Conservation (phyloP, 1,140 invertebrate genomes). For the Tetramorium simillimum region DNA sequence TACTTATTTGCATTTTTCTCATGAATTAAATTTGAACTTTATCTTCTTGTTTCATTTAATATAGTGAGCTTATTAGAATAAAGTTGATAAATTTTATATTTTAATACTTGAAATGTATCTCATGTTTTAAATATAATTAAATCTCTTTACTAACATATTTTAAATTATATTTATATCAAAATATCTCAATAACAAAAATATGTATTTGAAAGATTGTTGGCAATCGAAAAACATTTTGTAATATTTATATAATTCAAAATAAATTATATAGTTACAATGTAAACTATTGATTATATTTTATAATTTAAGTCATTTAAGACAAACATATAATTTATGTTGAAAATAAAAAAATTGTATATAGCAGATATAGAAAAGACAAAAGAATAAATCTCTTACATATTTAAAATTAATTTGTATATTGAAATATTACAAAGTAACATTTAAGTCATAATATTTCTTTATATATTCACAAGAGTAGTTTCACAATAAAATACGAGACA, state of each 20-base stretch:
- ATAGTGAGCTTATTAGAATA: conserved; percentile 23
- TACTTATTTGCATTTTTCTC: conserved; percentile 4
- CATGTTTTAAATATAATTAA: not conserved
- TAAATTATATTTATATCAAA: conserved; percentile 22
- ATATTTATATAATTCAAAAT: not conserved
- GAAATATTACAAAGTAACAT: conserved; percentile 9
- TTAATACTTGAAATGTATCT: not conserved
- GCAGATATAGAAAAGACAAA: not conserved
- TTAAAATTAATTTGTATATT: conserved; percentile 21
- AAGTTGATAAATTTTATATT: conserved; percentile 32
- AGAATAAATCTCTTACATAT: conserved; percentile 5
- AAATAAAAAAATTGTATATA: not conserved
- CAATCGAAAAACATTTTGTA: not conserved
- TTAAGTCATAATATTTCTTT: conserved; percentile 14
- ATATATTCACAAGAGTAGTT: conserved; percentile 14
- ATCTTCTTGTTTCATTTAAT: not conserved
- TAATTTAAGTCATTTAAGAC: conserved; percentile 30
- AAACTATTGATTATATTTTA: not conserved
- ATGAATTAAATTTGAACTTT: conserved; percentile 35
- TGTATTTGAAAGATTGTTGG: not conserved
- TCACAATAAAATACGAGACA: conserved; percentile 9
- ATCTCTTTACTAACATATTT: not conserved
- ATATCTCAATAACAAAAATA: not conserved
- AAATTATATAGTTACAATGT: not conserved
- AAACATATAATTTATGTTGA: not conserved